Evolutionary conservation across 2,113 vertebrate genomes (phyloP).

Genomic region (Malurus alboscapulatus): DNA sequence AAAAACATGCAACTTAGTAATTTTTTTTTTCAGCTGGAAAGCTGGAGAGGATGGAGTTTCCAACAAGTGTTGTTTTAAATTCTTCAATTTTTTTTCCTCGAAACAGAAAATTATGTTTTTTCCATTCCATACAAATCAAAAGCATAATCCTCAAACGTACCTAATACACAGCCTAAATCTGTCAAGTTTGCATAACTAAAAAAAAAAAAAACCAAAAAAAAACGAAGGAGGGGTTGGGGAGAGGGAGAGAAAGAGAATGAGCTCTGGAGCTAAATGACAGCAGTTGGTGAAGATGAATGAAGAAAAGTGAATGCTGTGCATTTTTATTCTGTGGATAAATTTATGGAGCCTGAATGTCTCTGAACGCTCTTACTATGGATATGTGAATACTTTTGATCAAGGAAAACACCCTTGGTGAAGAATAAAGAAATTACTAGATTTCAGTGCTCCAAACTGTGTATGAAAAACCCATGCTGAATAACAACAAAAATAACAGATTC

Average conservation of each 20-base stretch:
- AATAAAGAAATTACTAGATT: background rate
- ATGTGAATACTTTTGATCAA: background rate
- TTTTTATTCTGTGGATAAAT: slow-evolving; percentile 11
- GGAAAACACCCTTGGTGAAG: background rate
- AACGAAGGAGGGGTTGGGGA: rapidly evolving
- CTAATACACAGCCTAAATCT: background rate
- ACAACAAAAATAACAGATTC: background rate
- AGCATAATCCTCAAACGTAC: background rate
- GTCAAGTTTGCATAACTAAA: background rate
- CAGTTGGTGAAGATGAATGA: background rate
- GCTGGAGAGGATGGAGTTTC: background rate
- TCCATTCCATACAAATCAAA: background rate
- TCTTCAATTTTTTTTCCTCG: background rate
- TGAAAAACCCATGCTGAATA: background rate
- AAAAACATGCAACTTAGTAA: background rate
- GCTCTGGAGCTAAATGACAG: background rate
- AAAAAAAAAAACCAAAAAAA: background rate
- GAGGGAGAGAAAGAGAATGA: background rate
- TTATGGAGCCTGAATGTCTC: background rate
- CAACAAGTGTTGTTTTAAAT: background rate
- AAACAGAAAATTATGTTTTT: background rate
- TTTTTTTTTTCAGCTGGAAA: background rate
- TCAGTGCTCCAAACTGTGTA: background rate
- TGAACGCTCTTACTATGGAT: background rate
- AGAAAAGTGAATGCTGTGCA: background rate